These are phyloP conservation scores for Artemia sp. DNA, from an alignment of 2,888 invertebrate species.

Conservation along the genomic window DNA sequence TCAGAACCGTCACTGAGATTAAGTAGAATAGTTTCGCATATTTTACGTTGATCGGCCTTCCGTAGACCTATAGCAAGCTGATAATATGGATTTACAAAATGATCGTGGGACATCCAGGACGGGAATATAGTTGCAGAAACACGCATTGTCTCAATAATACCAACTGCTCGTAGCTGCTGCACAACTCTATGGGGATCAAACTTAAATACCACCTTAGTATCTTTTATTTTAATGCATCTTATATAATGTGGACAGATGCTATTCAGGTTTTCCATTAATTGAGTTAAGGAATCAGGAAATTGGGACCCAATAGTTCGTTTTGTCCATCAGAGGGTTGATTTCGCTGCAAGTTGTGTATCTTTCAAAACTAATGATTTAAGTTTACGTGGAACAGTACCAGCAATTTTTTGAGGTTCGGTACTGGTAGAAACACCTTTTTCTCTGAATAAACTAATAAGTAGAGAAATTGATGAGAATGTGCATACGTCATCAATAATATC, in stretches of 20 bases:
- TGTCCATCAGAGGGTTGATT: constrained; percentile 21
- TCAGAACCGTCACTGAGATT: too few relatives aligned
- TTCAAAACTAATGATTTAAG: background rate
- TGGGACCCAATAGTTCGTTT: constrained; percentile 51
- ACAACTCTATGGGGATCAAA: constrained; percentile 73
- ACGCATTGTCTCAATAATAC: constrained; percentile 89
- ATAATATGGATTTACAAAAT: too few relatives aligned
- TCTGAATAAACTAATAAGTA: background rate
- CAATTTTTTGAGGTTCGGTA: background rate
- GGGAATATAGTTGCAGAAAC: constrained; percentile 98
- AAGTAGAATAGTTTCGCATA: too few relatives aligned
- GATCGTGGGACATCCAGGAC: constrained; percentile 42
- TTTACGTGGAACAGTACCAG: background rate
- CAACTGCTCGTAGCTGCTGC: constrained; percentile 85
- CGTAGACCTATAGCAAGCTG: too few relatives aligned
- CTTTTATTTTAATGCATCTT: constrained; percentile 92
- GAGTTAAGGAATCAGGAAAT: constrained; percentile 82
- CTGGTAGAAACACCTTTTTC: background rate
- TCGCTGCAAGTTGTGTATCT: constrained; percentile 16
- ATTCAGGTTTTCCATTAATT: constrained; percentile 76
- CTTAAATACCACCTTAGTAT: constrained; percentile 62
- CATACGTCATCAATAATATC: constrained; percentile 95
- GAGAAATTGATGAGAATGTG: constrained; percentile 23
- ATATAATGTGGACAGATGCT: constrained; percentile 96
- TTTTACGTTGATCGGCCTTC: too few relatives aligned